Percentiles rank a stretch among this genome's conserved stretches.
Conservation (phyloP, 1,140 invertebrate genomes). For the Harlomillsia oculata region DNA sequence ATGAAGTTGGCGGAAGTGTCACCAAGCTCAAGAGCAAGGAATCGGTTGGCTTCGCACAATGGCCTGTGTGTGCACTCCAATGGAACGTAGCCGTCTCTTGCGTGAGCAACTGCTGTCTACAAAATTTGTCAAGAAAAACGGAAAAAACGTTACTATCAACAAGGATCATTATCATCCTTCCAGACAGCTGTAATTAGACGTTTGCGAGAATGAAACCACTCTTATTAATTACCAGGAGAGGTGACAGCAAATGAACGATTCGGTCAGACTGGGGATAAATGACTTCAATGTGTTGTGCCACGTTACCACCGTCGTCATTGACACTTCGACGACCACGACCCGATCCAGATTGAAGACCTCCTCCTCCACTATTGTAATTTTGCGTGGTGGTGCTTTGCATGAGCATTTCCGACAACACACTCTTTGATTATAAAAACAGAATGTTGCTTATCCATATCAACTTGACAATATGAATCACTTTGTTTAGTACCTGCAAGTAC, state of each 20-base stretch:
- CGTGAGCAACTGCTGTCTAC: constrained; percentile 8
- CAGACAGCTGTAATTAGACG: not conserved
- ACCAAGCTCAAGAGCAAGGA: not conserved
- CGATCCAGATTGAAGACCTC: too few relatives aligned
- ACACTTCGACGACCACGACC: too few relatives aligned
- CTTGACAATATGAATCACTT: too few relatives aligned
- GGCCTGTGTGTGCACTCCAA: not conserved
- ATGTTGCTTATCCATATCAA: too few relatives aligned
- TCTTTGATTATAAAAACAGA: too few relatives aligned
- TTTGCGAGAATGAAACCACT: not conserved
- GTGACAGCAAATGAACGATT: not conserved
- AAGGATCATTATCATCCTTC: not conserved
- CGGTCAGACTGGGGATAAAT: not conserved
- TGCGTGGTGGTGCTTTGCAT: too few relatives aligned
- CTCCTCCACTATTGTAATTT: too few relatives aligned
- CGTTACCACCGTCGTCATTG: too few relatives aligned
- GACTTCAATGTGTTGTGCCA: too few relatives aligned
- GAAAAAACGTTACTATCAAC: not conserved
- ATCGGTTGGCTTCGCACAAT: not conserved
- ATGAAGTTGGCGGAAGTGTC: too few relatives aligned
- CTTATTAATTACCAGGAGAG: not conserved
- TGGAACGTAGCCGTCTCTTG: not conserved
- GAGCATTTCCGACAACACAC: too few relatives aligned
- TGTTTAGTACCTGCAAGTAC: not conserved
- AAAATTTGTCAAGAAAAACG: too few relatives aligned